phyloP scores from a whole-genome alignment of 2,797 vertebrate species.

The Galagoides demidoff region DNA sequence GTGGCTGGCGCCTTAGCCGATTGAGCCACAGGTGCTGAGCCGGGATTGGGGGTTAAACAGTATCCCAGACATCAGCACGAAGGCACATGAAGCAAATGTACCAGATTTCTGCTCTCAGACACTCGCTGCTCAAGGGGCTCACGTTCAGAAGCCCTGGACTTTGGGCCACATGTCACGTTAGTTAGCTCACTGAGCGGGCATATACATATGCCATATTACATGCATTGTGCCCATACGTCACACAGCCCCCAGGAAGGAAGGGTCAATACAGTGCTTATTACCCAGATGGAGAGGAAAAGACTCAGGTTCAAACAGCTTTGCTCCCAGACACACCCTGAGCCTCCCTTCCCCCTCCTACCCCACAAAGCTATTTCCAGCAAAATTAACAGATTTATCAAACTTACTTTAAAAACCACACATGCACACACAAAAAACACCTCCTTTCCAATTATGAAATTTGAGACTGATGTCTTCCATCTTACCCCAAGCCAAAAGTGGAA shows the following conservation, averaged over 20 bases:
- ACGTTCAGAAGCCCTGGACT: not conserved
- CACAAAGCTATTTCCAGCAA: not conserved
- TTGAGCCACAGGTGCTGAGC: no score
- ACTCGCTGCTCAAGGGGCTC: not conserved
- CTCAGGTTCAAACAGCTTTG: not conserved
- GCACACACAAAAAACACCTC: not conserved
- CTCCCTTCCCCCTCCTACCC: not conserved
- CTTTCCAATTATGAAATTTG: not conserved
- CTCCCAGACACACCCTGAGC: not conserved
- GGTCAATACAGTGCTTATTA: rapidly evolving
- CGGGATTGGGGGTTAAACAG: not conserved
- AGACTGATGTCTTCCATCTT: not conserved
- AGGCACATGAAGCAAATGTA: not conserved
- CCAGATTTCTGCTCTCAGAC: not conserved
- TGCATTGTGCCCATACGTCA: not conserved
- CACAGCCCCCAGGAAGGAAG: not conserved
- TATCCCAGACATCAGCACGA: rapidly evolving
- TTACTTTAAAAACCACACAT: not conserved
- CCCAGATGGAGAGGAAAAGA: not conserved
- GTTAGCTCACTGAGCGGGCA: not conserved
- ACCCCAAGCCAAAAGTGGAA: no score
- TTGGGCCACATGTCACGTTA: not conserved
- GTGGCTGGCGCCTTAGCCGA: no score
- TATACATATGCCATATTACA: not conserved
- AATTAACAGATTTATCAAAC: not conserved